Base-by-base conservation (phyloP, 2,888 invertebrate species). In the Ophioninae sp. region DNA sequence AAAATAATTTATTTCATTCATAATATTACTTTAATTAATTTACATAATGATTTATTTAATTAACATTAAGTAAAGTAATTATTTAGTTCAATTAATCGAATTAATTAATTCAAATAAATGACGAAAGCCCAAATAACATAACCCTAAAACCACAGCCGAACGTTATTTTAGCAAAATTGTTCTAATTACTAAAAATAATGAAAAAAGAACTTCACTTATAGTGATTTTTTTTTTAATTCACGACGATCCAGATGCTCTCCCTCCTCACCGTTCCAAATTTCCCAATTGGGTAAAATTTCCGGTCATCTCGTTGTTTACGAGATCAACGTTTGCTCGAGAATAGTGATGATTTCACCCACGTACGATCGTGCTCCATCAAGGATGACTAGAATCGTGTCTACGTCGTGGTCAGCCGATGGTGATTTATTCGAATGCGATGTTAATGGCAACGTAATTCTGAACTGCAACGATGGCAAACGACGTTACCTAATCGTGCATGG, bases 391-490 rank as follows among this genome's bases (percentile, higher is more conserved):
- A 83, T 88, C 10, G 77, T 81, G 0, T 88, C 87, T n/a, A 76
- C 86, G 23, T 87, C 87, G 8, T 92, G 91, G 91, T 88, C 88
- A 0, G 72, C 69, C 20, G 91, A 88, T 22, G 89, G 87, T 20
- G 88, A 87, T 79, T 76, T 91, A 30, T 64, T 90, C 8, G 8
- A 88, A 3, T 89, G 88, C 74, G 90, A 91, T 58, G 80, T 85
- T 13, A 75, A 71, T 2, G 87, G 88, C 7, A 90, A 88, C 63
- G 86, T 90, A 7, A 89, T 81, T 58, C 82, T 88, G 8, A 51
- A 89, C 9, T 84, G 73, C 20, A 85, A 72, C 30, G 90, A 90
- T 74, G 88, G 87, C 17, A 88, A 86, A 72, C 87, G 87, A 41
- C 72, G 82, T 6, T 83, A 85, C 56, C 44, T 83, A 6, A 79